These are phyloP conservation scores for Poecilia gillii DNA, from an alignment of 2,797 vertebrate genomes.

Conservation along the genomic window DNA sequence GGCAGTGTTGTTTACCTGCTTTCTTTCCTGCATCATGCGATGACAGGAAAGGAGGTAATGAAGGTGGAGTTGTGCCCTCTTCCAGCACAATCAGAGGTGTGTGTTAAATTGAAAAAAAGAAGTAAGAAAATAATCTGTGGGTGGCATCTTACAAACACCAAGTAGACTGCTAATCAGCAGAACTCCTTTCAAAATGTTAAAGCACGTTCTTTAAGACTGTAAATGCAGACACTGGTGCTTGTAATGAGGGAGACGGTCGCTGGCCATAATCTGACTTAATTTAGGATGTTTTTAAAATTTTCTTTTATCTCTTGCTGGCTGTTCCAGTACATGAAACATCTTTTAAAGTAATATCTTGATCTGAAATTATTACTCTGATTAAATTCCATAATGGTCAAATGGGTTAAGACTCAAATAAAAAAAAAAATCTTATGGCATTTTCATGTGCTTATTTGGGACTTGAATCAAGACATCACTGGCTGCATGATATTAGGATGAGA, in stretches of 20 bases:
- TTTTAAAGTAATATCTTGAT: neutral
- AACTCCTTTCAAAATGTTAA: neutral
- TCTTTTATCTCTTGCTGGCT: neutral
- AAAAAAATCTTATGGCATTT: neutral
- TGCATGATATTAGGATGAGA: neutral
- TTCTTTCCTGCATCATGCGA: neutral
- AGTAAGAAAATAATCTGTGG: neutral
- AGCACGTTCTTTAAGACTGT: neutral
- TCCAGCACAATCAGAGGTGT: neutral
- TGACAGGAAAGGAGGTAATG: neutral
- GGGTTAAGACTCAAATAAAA: neutral
- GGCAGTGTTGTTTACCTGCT: neutral
- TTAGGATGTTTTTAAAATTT: neutral
- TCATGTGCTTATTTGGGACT: neutral
- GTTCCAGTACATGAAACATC: neutral
- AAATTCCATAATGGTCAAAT: neutral
- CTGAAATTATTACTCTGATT: neutral
- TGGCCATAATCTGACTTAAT: neutral
- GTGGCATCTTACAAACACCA: neutral
- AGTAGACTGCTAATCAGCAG: neutral
- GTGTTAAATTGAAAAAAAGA: neutral
- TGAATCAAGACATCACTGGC: neutral
- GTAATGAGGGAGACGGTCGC: neutral
- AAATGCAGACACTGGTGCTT: neutral
- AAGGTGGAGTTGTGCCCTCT: neutral